These are phyloP conservation scores for Sebastes hubbsi DNA, from an alignment of 2,797 vertebrate genomes.

Conservation along the genomic window DNA sequence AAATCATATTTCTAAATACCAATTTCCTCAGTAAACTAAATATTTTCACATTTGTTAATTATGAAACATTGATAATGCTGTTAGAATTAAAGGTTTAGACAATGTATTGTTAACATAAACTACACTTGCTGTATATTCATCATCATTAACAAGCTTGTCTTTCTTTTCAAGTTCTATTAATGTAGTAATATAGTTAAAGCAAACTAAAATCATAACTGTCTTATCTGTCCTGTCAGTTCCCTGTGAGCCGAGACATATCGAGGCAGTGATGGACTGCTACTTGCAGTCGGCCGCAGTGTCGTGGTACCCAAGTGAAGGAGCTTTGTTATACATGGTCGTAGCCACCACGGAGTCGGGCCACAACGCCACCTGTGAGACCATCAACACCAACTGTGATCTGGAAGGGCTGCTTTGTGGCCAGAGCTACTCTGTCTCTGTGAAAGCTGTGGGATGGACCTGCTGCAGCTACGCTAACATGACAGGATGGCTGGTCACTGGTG, in stretches of 20 bases:
- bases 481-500: slow-evolving; percentile 75
- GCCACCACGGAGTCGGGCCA: slow-evolving; percentile 51
- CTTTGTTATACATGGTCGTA: slow-evolving; percentile 61
- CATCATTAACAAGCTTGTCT: background rate
- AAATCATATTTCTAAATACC: background rate
- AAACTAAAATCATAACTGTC: background rate
- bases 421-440: slow-evolving; percentile 75
- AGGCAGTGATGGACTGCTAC: slow-evolving; percentile 72
- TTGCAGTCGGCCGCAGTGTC: slow-evolving; percentile 37
- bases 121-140: background rate
- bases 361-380: slow-evolving; percentile 50
- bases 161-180: background rate
- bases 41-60: background rate
- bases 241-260: slow-evolving; percentile 66
- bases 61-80: background rate
- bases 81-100: background rate
- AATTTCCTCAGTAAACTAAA: background rate
- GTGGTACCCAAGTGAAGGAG: slow-evolving; percentile 77
- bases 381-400: slow-evolving; percentile 71
- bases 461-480: slow-evolving; percentile 66
- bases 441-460: slow-evolving; percentile 70
- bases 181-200: background rate
- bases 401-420: slow-evolving; percentile 73
- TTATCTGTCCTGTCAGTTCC: slow-evolving; percentile 66
- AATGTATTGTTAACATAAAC: background rate